Evolutionary conservation across 2,888 invertebrate species (phyloP).

Genomic region (Acronicta psi): DNA sequence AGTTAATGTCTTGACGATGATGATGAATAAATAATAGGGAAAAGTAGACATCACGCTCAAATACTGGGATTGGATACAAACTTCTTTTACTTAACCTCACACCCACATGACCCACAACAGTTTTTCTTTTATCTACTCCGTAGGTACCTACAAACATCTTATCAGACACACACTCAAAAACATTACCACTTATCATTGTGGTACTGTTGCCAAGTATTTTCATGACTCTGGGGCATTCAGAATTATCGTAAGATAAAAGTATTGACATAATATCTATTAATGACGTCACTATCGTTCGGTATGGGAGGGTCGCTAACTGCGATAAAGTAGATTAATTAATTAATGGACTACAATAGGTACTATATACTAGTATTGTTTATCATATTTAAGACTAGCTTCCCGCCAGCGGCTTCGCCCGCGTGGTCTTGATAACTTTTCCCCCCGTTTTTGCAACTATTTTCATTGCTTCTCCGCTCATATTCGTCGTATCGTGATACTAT

Average conservation of each 20-base stretch:
- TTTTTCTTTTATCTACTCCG: conserved; percentile 21
- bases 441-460: too few relatives aligned
- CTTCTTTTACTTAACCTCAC: conserved; percentile 14
- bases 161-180: conserved; percentile 20
- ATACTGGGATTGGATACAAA: background rate
- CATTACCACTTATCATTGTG: conserved; percentile 24
- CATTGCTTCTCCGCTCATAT: too few relatives aligned
- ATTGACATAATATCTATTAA: conserved; percentile 21
- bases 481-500: too few relatives aligned
- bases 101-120: conserved; percentile 27
- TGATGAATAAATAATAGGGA: too few relatives aligned
- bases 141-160: conserved; percentile 24
- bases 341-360: too few relatives aligned
- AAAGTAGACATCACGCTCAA: background rate
- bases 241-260: conserved; percentile 30
- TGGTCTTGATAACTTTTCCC: too few relatives aligned
- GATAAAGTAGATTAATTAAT: conserved; percentile 5
- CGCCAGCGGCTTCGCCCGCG: too few relatives aligned
- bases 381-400: too few relatives aligned
- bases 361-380: too few relatives aligned
- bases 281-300: conserved; percentile 23
- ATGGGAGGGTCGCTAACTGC: conserved; percentile 1
- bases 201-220: conserved; percentile 51
- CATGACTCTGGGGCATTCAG: conserved; percentile 19
- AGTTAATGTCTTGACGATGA: too few relatives aligned